Base-by-base conservation (phyloP, 2,888 invertebrate species). In the Cheiracanthium punctorium region DNA sequence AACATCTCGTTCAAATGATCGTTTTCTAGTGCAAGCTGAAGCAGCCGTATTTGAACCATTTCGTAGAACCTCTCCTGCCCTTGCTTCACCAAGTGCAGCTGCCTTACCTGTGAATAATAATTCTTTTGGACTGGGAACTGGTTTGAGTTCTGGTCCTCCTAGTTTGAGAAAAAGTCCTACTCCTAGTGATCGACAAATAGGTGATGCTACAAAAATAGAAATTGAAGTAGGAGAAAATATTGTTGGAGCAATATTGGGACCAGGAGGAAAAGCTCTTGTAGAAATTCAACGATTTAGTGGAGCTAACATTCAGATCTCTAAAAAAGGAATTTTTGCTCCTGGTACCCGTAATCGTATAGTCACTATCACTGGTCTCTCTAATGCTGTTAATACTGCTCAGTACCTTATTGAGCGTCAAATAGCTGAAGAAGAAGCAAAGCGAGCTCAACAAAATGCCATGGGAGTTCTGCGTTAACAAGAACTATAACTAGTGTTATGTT, bases 241-340 rank as follows among this genome's bases (percentile, higher is more conserved):
- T 93, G 97, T 98, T 92, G 98, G 98, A 91, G 98, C 98, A 92
- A 97, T 99, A 91, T 94, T 98, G 92, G 98, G 97, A 94, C 98
- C 97, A 90, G 98, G 97, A 92, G 98, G 98, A 89, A 96, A 97
- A 93, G 96, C 97, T 93, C 94, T 98, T 92, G 96, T 97, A 91
- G 98, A 98, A 94, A 97, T 98, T 93, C 98, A 98, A 94, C 97
- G 97, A 93, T 94, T 96, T 93, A 97, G 97, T 92, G 97, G 98
- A 92, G 97, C 98, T 93, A 97, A 96, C 94, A 97, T 98, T 93
- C 98, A 98, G 94, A 98, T 98, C 93, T 97, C 97, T 90, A 98
- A 98, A 94, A 98, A 98, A 94, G 98, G 98, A 92, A 96, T 96
- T 91, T 98, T 97, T 94, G 96, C 97, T 91, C 98, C 98, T 90